Evolutionary conservation across 2,797 vertebrate species (phyloP), one percentile per base, ranked within the genome.

Genomic region (Myotis planiceps): DNA sequence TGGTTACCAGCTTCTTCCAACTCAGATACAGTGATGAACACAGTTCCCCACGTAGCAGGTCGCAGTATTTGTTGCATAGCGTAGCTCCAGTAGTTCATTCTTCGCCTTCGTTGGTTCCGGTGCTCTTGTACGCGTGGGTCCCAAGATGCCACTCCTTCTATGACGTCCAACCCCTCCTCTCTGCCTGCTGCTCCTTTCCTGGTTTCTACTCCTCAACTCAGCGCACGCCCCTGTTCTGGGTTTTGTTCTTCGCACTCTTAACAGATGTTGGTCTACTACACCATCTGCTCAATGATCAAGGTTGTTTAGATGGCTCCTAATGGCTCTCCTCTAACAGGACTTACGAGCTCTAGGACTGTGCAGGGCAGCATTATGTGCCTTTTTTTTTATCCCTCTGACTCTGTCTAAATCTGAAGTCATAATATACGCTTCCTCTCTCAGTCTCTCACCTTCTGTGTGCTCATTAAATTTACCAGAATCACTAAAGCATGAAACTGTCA

Each of bases 11-110:
- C 5, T 4, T 47, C 85, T 80, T 45, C 14, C 1, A 7, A 27
- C 8, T 10, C 18, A 4, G 23, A 1, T 3, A n/a, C n/a, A 37
- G n/a, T 45, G 58, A 21, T 51, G 71, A 49, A 42, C 8, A 0
- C 13, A 7, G 51, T 14, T 16, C 29, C 39, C 58, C 18, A 13
- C 16, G 0, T 65, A 15, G 72, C 42, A n/a, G 47, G n/a, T 68
- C 13, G 4, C n/a, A 3, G 45, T 4, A 2, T 27, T 51, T 51
- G 47, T 53, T 21, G 45, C 58, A 47, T 32, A 53, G 25, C 75
- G 0, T 7, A 1, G 3, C 16, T 10, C 16, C 37, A 6, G 37
- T 51, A 5, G 9, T 16, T 19, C 6, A 2, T 21, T 32, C 37
- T 34, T 78, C 1, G 55, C 23, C 74, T 69, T 53, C 0, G 0